Evolutionary conservation across 2,888 invertebrate genomes (phyloP), one percentile per base, ranked within the genome.

Genomic region (Busseola fusca): DNA sequence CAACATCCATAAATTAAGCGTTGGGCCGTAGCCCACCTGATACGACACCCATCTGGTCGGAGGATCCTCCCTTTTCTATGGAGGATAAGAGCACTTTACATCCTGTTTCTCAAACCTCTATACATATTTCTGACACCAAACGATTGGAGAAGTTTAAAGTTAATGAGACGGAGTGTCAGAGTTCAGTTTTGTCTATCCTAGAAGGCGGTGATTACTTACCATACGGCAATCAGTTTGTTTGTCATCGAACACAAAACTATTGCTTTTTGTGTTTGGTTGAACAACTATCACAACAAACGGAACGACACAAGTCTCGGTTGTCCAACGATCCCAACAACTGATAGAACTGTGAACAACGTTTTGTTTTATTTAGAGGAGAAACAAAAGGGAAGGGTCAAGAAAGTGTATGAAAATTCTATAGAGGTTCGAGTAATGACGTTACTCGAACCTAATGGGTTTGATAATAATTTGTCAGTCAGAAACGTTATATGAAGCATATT

Each of bases 341-440:
- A 69, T 94, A 93, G 25, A 93, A 80, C 93, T 94, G 88, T 67
- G 86, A 87, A 62, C 42, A 80, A 76, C 52, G 64, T 40, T 7
- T 21, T 18, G 6, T 40, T 52, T 52, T 30, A 63, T 62, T 45
- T 9, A 21, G 9, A 27, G 9, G 9, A 14, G 27, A 45, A 42
- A 62, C 1, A 16, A 21, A 21, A 48, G 9, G 16, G 10, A 30
- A 9, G 21, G 14, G 14, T 27, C 14, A 45, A 9, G 9, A 21
- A 27, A 27, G 27, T 27, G 2, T 14, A 14, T 21, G 1, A 7
- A 21, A 27, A 21, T 25, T 40, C 18, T 40, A 18, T 7, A 27
- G 16, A 54, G 27, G 16, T 27, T 40, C 3, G 0, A 6, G 25
- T 18, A 40, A n/a, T n/a, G n/a, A n/a, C n/a, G n/a, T n/a, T n/a